Percentiles rank a stretch among this genome's conserved stretches.
Evolutionary conservation across 2,797 vertebrate species (phyloP).

Genomic region (Sebastolobus alascanus): DNA sequence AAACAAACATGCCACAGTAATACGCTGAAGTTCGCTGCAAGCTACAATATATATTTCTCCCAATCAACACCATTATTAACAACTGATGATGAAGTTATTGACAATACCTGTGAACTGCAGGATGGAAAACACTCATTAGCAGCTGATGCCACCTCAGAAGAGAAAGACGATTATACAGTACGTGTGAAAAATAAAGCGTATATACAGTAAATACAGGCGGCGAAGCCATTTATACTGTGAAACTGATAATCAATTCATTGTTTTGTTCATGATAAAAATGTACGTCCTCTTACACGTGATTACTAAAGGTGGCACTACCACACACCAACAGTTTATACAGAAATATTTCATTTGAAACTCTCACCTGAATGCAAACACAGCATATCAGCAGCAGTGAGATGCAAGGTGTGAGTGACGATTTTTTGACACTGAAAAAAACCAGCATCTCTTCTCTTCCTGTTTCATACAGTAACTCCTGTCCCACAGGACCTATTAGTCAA

Average conservation of each 20-base stretch:
- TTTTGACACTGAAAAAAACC: constrained; percentile 32
- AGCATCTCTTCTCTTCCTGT: constrained; percentile 43
- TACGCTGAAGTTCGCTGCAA: constrained; percentile 28
- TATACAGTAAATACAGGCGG: constrained; percentile 13
- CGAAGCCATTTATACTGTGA: neutral
- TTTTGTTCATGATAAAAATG: constrained; percentile 6
- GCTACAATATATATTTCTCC: constrained; percentile 37
- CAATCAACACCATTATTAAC: constrained; percentile 67
- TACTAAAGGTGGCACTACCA: neutral
- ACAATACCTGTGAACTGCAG: constrained; percentile 58
- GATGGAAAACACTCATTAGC: constrained; percentile 68
- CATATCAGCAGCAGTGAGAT: constrained; percentile 22
- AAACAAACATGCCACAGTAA: constrained; percentile 34
- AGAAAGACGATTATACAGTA: constrained; percentile 52
- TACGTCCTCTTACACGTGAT: neutral
- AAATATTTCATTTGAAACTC: constrained; percentile 29
- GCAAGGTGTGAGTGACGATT: constrained; percentile 55
- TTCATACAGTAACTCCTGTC: constrained; percentile 45
- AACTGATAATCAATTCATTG: neutral
- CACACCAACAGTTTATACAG: neutral
- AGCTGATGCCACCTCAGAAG: constrained; percentile 44
- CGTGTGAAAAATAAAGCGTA: constrained; percentile 58
- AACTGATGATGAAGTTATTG: constrained; percentile 62
- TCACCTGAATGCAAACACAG: constrained; percentile 50
- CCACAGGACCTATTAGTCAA: constrained; percentile 86